Conservation (phyloP, 2,888 invertebrate species). For the Ypsolopha sequella region DNA sequence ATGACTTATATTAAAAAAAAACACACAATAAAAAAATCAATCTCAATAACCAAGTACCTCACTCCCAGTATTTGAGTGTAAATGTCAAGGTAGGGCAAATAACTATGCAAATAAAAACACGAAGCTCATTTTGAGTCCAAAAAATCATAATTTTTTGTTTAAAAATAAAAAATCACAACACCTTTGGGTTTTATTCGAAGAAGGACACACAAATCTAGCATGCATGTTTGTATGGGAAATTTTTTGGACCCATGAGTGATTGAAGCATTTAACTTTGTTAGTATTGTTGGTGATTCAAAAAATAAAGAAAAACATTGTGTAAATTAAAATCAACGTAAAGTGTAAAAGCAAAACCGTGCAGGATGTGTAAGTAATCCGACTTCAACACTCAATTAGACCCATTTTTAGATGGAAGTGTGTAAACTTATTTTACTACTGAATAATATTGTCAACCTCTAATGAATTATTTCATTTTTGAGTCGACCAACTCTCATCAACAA, state of each 20-base stretch:
- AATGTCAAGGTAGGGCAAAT: conserved; percentile 65
- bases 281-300: conserved; percentile 44
- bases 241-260: conserved; percentile 59
- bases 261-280: conserved; percentile 18
- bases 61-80: conserved; percentile 46
- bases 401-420: too few relatives aligned
- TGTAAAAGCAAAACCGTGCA: too few relatives aligned
- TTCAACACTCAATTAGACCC: too few relatives aligned
- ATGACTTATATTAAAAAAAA: conserved; percentile 37
- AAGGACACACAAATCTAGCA: conserved; percentile 22
- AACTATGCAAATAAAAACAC: conserved; percentile 54
- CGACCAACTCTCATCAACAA: too few relatives aligned
- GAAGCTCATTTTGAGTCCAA: conserved; percentile 61
- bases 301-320: too few relatives aligned
- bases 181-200: conserved; percentile 52
- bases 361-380: too few relatives aligned
- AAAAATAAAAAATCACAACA: conserved; percentile 43
- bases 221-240: conserved; percentile 33
- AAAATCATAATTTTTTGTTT: conserved; percentile 28
- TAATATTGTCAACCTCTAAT: too few relatives aligned
- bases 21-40: conserved; percentile 21
- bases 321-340: too few relatives aligned
- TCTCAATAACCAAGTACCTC: conserved; percentile 40
- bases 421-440: too few relatives aligned
- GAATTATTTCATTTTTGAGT: too few relatives aligned